phyloP scores from a whole-genome alignment of 2,113 vertebrate species.

The Odobenus rosmarus region DNA sequence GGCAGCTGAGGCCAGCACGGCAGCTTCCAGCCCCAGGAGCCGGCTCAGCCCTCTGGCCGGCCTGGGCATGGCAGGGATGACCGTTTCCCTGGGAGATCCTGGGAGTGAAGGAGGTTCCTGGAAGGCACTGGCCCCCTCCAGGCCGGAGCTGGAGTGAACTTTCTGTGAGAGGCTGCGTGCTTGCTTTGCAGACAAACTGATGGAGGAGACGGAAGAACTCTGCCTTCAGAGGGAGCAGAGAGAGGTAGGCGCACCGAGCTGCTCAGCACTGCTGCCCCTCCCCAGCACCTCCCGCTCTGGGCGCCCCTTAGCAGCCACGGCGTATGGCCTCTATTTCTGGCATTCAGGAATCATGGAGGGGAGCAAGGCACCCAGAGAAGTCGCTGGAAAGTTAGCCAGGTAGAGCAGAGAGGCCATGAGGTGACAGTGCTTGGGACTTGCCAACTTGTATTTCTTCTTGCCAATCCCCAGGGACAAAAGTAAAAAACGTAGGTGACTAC shows the following conservation, averaged over 20 bases:
- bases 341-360: background rate
- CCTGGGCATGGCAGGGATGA: background rate
- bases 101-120: background rate
- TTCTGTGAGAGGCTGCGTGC: conserved; percentile 43
- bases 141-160: background rate
- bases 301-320: background rate
- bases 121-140: no score
- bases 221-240: conserved; percentile 95
- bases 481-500: background rate
- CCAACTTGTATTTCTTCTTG: background rate
- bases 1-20: background rate
- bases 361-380: background rate
- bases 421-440: background rate
- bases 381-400: background rate
- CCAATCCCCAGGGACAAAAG: background rate
- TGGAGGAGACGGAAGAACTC: conserved; percentile 98
- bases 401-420: background rate
- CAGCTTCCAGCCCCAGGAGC: background rate
- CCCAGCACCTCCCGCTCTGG: accelerated
- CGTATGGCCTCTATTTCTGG: background rate
- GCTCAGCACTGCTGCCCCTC: background rate
- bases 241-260: conserved; percentile 86
- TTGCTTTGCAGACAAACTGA: conserved; percentile 94
- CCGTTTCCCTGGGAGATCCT: background rate
- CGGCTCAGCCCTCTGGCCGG: background rate